These are phyloP conservation scores for Serinus canaria DNA, from an alignment of 2,113 vertebrate species.

Conservation along the genomic window DNA sequence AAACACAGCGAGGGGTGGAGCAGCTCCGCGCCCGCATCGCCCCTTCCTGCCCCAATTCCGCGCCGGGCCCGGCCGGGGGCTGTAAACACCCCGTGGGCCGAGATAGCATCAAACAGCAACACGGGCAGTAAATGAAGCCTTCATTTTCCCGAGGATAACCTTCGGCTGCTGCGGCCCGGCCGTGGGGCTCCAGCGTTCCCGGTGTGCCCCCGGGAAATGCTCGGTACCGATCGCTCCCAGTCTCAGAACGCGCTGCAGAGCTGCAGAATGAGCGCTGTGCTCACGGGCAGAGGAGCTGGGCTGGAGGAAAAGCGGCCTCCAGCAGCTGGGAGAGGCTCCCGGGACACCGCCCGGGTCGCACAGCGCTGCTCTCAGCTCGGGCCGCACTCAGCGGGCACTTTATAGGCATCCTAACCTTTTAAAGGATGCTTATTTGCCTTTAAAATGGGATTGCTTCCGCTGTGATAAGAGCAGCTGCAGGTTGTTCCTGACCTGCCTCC, in stretches of 20 bases:
- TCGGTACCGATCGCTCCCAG: too few species aligned
- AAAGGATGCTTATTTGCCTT: not conserved
- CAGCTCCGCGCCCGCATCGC: not conserved
- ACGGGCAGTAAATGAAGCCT: not conserved
- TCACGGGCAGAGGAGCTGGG: not conserved
- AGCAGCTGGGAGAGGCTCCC: not conserved
- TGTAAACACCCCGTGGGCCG: not conserved
- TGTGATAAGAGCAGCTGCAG: too few species aligned
- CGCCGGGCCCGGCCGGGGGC: rapidly evolving
- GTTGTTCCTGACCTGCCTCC: too few species aligned
- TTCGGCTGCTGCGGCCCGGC: not conserved
- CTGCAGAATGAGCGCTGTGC: rapidly evolving
- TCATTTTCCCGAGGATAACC: not conserved
- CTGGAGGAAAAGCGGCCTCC: not conserved
- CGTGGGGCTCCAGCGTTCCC: not conserved
- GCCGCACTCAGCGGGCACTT: not conserved
- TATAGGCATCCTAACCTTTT: not conserved
- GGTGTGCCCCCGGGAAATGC: not conserved
- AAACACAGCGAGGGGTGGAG: constrained; percentile 45
- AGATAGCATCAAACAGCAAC: constrained; percentile 33
- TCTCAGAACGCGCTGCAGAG: too few species aligned
- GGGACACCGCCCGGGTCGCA: rapidly evolving
- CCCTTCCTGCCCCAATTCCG: not conserved
- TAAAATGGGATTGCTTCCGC: not conserved
- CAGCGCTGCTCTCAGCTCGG: not conserved